Evolutionary conservation across 2,113 vertebrate genomes (phyloP).

Genomic region (Nestor notabilis): DNA sequence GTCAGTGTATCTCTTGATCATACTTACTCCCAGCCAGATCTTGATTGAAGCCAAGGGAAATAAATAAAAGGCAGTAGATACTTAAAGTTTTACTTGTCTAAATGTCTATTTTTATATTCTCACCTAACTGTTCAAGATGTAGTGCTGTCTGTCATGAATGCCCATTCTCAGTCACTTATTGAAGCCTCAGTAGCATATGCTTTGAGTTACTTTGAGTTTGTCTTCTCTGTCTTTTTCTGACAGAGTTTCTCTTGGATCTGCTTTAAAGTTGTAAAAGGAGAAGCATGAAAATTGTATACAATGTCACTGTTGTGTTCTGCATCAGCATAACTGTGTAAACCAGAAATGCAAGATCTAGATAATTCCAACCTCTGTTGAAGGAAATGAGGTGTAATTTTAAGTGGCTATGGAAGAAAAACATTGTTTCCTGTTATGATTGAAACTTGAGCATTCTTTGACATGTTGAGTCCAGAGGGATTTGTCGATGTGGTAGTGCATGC

Average conservation of each 20-base stretch:
- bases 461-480: neutral
- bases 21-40: neutral
- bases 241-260: neutral
- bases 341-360: neutral
- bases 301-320: neutral
- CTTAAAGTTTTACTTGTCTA: neutral
- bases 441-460: neutral
- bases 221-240: neutral
- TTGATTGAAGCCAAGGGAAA: neutral
- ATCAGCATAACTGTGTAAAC: neutral
- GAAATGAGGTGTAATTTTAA: neutral
- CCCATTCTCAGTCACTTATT: rapidly evolving
- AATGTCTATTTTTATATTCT: neutral
- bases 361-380: neutral
- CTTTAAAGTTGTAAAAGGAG: neutral
- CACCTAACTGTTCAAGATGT: neutral
- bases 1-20: neutral
- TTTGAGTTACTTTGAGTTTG: neutral
- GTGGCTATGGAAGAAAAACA: neutral
- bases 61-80: neutral
- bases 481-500: neutral
- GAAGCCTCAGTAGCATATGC: neutral
- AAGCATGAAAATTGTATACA: neutral
- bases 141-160: rapidly evolving
- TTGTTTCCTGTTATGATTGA: neutral